These are phyloP conservation scores for Poeciliopsis retropinna DNA, from an alignment of 2,113 vertebrate genomes.

Conservation along the genomic window DNA sequence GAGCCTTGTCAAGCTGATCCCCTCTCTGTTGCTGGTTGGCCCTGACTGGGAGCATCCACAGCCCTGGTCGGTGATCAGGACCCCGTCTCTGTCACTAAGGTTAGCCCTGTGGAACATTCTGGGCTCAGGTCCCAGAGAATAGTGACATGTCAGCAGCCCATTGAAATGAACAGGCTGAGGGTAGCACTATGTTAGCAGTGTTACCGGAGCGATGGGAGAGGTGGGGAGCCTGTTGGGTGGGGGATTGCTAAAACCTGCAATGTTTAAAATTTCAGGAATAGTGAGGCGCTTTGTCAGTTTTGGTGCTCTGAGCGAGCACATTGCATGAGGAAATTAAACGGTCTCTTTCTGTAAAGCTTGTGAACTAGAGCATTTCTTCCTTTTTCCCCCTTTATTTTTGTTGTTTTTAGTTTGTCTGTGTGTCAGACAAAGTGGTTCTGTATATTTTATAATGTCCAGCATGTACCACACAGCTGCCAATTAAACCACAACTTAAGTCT, in stretches of 20 bases:
- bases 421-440: too few species aligned
- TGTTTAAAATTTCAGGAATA: slow-evolving; percentile 58
- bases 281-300: slow-evolving; percentile 56
- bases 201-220: slow-evolving; percentile 17
- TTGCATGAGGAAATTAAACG: slow-evolving; percentile 1
- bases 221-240: slow-evolving; percentile 19
- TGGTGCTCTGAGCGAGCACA: slow-evolving; percentile 25
- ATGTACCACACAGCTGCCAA: too few species aligned
- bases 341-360: slow-evolving; percentile 8
- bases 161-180: slow-evolving; percentile 83
- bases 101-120: slow-evolving; percentile 81
- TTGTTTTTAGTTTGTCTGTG: background rate
- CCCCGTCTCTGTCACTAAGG: slow-evolving; percentile 68
- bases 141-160: slow-evolving; percentile 83
- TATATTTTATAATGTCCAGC: too few species aligned
- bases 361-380: background rate
- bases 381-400: background rate
- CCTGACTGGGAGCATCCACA: slow-evolving; percentile 34
- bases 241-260: slow-evolving; percentile 53
- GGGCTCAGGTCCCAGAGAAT: slow-evolving; percentile 80
- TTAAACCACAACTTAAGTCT: too few species aligned
- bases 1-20: slow-evolving; percentile 25
- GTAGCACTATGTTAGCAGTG: slow-evolving; percentile 76
- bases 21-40: slow-evolving; percentile 35
- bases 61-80: slow-evolving; percentile 43